Conservation (phyloP, 2,797 vertebrate genomes). For the Dromococcyx pavoninus region DNA sequence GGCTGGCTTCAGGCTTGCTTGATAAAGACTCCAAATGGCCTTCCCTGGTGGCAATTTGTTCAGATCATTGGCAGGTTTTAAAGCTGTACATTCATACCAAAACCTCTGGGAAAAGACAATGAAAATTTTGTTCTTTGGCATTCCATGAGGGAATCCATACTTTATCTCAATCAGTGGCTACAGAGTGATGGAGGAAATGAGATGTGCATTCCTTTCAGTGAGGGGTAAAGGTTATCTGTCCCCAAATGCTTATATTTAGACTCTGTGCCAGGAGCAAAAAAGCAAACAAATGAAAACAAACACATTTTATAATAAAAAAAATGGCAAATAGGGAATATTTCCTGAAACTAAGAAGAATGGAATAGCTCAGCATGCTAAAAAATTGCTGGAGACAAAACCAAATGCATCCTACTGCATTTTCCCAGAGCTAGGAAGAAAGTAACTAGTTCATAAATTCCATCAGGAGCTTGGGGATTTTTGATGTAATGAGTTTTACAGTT, state of each 20-base stretch:
- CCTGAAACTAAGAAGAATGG: background rate
- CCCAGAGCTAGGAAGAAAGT: conserved; percentile 76
- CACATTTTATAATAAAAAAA: background rate
- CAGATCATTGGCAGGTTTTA: conserved; percentile 16
- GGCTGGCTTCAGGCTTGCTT: background rate
- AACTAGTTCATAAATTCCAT: conserved; percentile 84
- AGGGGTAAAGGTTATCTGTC: background rate
- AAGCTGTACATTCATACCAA: conserved; percentile 2
- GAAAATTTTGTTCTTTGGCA: background rate
- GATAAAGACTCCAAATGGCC: background rate
- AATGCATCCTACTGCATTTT: conserved; percentile 69
- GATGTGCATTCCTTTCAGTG: background rate
- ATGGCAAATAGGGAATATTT: background rate
- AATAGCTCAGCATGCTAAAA: conserved; percentile 37
- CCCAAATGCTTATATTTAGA: background rate
- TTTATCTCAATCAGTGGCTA: background rate
- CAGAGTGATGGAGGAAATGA: background rate
- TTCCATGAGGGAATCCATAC: background rate
- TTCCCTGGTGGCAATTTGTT: conserved; percentile 1
- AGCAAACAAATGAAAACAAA: background rate
- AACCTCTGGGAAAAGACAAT: background rate
- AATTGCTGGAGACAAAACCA: conserved; percentile 61
- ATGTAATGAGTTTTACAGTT: conserved; percentile 87
- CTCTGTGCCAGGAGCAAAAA: conserved; percentile 1
- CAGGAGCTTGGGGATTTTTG: conserved; percentile 84